Conservation (phyloP, 2,888 invertebrate species). For the Sinhomidia bicolor region DNA sequence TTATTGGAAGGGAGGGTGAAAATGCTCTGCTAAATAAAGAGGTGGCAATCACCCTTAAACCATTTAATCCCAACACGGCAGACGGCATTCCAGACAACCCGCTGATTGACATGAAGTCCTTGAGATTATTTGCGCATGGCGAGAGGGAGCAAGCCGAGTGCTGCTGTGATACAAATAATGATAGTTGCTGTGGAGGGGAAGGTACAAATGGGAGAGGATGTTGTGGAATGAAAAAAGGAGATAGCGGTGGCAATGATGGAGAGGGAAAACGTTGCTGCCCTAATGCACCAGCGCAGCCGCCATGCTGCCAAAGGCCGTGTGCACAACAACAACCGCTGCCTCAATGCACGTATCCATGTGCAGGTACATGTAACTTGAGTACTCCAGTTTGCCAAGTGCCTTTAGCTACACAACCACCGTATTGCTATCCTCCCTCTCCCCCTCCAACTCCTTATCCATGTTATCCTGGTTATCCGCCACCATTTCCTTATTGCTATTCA, state of each 20-base stretch:
- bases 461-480: background rate
- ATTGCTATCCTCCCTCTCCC: background rate
- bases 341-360: background rate
- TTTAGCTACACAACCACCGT: background rate
- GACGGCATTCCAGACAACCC: conserved; percentile 37
- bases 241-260: background rate
- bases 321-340: background rate
- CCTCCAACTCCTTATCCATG: conserved; percentile 4
- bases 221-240: background rate
- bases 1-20: conserved; percentile 4
- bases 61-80: background rate
- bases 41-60: conserved; percentile 9
- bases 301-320: conserved; percentile 3
- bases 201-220: background rate
- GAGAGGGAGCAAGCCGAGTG: conserved; percentile 33
- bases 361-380: background rate
- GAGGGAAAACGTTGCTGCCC: no score
- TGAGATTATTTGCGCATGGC: conserved; percentile 36
- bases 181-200: background rate
- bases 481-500: background rate
- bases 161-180: conserved; percentile 22
- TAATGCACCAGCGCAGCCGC: background rate
- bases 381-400: background rate
- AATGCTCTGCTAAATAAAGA: conserved; percentile 22
- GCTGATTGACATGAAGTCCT: conserved; percentile 28